A percentile compares a stretch with the other conserved stretches of the same genome.
Evolutionary conservation across 2,113 vertebrate genomes (phyloP).

Genomic region (Rhombomys opimus): DNA sequence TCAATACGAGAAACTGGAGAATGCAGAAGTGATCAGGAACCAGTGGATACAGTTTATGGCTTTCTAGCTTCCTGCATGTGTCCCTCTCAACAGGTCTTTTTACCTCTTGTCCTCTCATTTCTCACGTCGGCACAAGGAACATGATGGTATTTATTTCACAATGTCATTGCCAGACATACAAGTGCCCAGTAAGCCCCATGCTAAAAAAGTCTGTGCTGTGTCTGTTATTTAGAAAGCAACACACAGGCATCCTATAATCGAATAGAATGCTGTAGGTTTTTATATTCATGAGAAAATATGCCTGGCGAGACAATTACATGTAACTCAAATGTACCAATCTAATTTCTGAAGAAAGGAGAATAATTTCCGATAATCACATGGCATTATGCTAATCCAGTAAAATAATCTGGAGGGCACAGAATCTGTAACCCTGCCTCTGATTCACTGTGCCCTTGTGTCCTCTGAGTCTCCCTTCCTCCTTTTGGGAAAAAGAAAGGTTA

Average conservation of each 20-base stretch:
- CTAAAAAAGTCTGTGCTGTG: neutral
- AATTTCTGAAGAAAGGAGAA: constrained; percentile 43
- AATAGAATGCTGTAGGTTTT: constrained; percentile 14
- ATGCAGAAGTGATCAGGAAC: constrained; percentile 5
- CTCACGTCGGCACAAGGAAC: neutral
- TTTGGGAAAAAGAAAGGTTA: constrained; percentile 77
- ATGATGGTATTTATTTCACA: neutral
- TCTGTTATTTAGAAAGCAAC: neutral
- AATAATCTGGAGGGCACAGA: neutral
- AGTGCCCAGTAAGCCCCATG: neutral
- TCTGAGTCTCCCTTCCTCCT: constrained; percentile 39
- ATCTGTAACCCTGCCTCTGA: neutral
- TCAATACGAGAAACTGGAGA: neutral
- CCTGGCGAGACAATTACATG: constrained; percentile 25
- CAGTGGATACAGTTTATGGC: neutral
- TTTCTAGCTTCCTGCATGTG: neutral
- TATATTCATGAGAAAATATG: constrained; percentile 56
- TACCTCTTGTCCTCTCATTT: neutral
- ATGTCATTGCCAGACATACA: neutral
- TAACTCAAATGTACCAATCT: constrained; percentile 44
- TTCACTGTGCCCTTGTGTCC: neutral
- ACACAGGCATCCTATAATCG: neutral
- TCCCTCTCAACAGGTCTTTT: neutral
- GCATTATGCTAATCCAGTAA: neutral
- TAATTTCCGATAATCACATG: neutral